These are phyloP conservation scores for Seira sanloemensis DNA, from an alignment of 2,888 invertebrate genomes.

Conservation along the genomic window DNA sequence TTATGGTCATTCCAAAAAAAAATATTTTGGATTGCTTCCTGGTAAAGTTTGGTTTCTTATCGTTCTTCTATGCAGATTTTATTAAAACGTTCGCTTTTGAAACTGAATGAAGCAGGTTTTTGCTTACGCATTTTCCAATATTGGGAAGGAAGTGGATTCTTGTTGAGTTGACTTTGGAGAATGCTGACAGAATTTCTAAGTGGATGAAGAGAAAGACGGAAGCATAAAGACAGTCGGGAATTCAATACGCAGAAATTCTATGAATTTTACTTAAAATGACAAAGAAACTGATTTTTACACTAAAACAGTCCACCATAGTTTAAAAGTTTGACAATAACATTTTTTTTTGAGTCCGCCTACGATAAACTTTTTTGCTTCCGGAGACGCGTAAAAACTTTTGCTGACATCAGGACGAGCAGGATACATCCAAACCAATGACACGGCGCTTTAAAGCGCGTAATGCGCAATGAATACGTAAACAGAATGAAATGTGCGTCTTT, in stretches of 20 bases:
- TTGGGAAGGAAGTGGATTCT: no score
- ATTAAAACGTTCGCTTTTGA: constrained; percentile 12
- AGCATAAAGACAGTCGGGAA: no score
- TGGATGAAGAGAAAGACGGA: no score
- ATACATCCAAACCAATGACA: constrained; percentile 29
- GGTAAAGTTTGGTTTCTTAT: not conserved
- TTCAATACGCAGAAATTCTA: no score
- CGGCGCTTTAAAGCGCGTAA: constrained; percentile 33
- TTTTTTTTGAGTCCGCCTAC: not conserved
- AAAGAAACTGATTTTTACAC: no score
- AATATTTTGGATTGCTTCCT: not conserved
- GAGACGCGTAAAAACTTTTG: not conserved
- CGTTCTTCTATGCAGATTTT: not conserved
- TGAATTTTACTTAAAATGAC: no score
- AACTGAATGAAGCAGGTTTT: no score
- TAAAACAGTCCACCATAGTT: not conserved
- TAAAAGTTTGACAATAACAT: not conserved
- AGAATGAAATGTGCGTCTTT: constrained; percentile 25
- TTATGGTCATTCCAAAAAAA: no score
- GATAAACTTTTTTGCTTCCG: no score
- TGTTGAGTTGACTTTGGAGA: no score
- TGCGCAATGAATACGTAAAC: constrained; percentile 40
- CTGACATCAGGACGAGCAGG: not conserved
- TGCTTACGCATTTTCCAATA: no score
- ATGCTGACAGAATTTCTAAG: no score